A percentile compares a stretch with the other conserved stretches of the same genome.
These are phyloP conservation scores for Tigriopus japonicus DNA, from an alignment of 1,140 invertebrate species.

Conservation along the genomic window DNA sequence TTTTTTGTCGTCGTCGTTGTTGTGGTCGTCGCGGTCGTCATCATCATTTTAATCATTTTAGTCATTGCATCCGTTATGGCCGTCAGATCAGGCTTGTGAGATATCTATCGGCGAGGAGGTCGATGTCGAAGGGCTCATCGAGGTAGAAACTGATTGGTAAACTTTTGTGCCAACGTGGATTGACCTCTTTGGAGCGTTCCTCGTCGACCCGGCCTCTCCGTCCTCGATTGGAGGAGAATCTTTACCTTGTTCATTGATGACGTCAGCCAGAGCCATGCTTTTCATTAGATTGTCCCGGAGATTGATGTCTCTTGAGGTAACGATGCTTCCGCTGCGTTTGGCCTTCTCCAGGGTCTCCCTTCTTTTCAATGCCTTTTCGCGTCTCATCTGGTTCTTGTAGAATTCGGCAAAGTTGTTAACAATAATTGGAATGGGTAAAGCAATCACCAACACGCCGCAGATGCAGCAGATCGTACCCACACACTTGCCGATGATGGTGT, in stretches of 20 bases:
- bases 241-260: slow-evolving; percentile 85
- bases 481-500: slow-evolving; percentile 83
- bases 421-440: slow-evolving; percentile 98
- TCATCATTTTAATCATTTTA: too few relatives aligned
- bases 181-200: too few relatives aligned
- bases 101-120: too few relatives aligned
- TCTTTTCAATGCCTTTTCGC: slow-evolving; percentile 90
- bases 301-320: slow-evolving; percentile 93
- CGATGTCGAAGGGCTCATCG: too few relatives aligned
- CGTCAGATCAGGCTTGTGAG: too few relatives aligned
- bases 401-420: slow-evolving; percentile 99
- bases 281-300: slow-evolving; percentile 90
- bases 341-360: slow-evolving; percentile 84
- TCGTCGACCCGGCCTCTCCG: too few relatives aligned
- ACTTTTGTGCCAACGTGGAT: too few relatives aligned
- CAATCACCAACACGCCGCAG: slow-evolving; percentile 99
- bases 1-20: too few relatives aligned
- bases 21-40: too few relatives aligned
- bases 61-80: too few relatives aligned
- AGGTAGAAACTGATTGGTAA: too few relatives aligned
- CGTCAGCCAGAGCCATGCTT: slow-evolving; percentile 94
- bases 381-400: slow-evolving; percentile 98
- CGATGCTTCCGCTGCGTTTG: slow-evolving; percentile 87
- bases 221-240: slow-evolving; percentile 22
- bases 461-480: slow-evolving; percentile 98